A percentile compares a stretch with the other conserved stretches of the same genome.
Evolutionary conservation across 2,113 vertebrate genomes (phyloP).

Genomic region (Leucoraja erinaceus): DNA sequence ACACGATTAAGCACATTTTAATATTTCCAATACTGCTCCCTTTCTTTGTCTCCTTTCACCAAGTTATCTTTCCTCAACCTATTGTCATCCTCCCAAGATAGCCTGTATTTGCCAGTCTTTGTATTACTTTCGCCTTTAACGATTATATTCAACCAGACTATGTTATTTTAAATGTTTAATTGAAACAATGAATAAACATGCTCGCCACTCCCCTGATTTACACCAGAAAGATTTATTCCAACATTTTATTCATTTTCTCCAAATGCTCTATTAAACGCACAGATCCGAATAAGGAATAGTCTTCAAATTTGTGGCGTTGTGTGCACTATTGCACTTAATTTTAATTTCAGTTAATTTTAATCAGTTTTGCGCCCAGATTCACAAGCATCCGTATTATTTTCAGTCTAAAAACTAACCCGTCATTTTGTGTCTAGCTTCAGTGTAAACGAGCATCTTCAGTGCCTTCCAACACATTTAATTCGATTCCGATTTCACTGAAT

Average conservation of each 20-base stretch:
- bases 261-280: background rate
- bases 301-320: background rate
- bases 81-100: background rate
- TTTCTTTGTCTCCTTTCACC: background rate
- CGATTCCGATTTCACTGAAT: background rate
- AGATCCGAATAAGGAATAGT: background rate
- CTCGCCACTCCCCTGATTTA: background rate
- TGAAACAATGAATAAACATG: background rate
- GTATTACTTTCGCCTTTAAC: background rate
- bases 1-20: background rate
- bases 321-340: background rate
- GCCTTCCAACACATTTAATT: background rate
- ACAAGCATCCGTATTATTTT: background rate
- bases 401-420: background rate
- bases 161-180: background rate
- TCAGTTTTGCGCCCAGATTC: background rate
- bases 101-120: background rate
- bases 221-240: background rate
- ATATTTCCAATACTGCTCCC: background rate
- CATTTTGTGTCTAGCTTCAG: too few species aligned
- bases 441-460: too few species aligned
- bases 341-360: background rate
- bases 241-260: background rate
- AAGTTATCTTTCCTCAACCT: background rate
- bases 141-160: background rate